These are phyloP conservation scores for Epinephelus malabaricus DNA, from an alignment of 2,797 vertebrate genomes.

Conservation along the genomic window DNA sequence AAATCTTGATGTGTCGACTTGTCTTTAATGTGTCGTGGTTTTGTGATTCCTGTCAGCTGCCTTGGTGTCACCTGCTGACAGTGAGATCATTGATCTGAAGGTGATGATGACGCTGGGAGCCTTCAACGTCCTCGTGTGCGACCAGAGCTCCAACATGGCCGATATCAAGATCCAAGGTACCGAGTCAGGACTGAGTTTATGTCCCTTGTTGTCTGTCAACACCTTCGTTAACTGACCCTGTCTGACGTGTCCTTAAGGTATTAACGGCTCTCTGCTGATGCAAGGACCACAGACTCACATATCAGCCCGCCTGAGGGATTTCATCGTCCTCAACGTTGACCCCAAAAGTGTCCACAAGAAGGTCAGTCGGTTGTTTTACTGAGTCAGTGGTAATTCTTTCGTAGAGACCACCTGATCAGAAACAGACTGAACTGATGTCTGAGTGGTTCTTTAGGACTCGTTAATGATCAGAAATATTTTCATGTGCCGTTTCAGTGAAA, in stretches of 20 bases:
- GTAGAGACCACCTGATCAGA: too few species aligned
- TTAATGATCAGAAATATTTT: too few species aligned
- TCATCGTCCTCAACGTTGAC: slow-evolving; percentile 91
- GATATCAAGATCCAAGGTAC: slow-evolving; percentile 95
- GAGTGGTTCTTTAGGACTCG: background rate
- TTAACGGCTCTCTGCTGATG: slow-evolving; percentile 88
- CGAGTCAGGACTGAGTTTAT: background rate
- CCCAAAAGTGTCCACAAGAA: slow-evolving; percentile 92
- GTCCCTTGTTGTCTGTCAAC: too few species aligned
- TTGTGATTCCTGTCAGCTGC: slow-evolving; percentile 72
- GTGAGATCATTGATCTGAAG: slow-evolving; percentile 89
- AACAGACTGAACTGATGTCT: too few species aligned
- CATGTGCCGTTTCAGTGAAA: too few species aligned
- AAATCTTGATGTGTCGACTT: too few species aligned
- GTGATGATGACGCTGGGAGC: slow-evolving; percentile 89
- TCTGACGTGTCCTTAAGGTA: slow-evolving; percentile 79
- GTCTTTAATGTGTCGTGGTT: background rate
- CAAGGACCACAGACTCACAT: slow-evolving; percentile 89
- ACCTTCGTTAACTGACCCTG: too few species aligned
- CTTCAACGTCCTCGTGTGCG: slow-evolving; percentile 92
- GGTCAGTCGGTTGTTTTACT: slow-evolving; percentile 78
- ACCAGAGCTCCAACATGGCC: slow-evolving; percentile 90
- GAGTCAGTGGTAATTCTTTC: too few species aligned
- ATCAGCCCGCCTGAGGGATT: slow-evolving; percentile 91
- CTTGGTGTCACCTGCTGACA: slow-evolving; percentile 52